phyloP scores from a whole-genome alignment of 1,140 invertebrate species.

The Dysdera silvatica region DNA sequence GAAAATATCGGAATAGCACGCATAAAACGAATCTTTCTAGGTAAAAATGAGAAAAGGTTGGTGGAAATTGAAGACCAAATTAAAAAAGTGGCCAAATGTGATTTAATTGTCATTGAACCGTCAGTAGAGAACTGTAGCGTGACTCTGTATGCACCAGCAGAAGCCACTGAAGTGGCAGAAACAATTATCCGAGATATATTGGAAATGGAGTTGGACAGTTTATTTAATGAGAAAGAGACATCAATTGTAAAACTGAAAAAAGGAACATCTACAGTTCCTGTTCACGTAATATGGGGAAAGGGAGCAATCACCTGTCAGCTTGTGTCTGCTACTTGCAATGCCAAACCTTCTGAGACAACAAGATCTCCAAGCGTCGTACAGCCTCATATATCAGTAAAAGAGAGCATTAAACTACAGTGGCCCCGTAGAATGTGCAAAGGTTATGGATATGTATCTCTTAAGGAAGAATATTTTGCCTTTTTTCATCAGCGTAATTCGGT shows the following conservation, averaged over 20 bases:
- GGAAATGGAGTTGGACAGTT: not conserved
- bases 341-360: no score
- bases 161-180: conserved; percentile 1
- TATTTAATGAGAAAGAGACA: not conserved
- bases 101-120: conserved; percentile 5
- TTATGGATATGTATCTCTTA: not conserved
- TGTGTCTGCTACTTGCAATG: no score
- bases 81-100: not conserved
- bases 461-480: not conserved
- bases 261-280: not conserved
- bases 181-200: conserved; percentile 2
- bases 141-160: not conserved
- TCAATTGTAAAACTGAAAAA: conserved; percentile 3
- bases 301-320: not conserved
- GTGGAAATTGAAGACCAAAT: not conserved
- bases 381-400: no score
- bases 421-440: conserved; percentile 7
- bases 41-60: not conserved
- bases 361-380: no score
- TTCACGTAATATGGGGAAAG: conserved; percentile 7
- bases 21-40: conserved; percentile 10
- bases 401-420: not conserved
- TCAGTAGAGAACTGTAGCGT: conserved; percentile 7
- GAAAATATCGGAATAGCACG: conserved; percentile 8
- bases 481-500: not conserved